Evolutionary conservation across 1,140 invertebrate genomes (phyloP).

Genomic region (Saccostrea cuccullata): DNA sequence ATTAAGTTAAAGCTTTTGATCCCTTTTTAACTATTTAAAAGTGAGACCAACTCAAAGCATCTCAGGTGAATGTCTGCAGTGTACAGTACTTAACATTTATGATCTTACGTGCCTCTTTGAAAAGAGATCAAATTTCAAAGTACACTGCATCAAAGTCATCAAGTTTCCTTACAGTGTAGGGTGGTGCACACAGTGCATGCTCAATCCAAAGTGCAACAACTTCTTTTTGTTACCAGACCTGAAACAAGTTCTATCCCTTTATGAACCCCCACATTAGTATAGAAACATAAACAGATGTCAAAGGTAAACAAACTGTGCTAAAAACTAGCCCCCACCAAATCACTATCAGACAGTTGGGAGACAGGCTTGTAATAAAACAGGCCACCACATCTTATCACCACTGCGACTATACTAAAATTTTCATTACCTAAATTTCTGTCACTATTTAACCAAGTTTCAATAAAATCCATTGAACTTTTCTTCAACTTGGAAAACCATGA

Average conservation of each 20-base stretch:
- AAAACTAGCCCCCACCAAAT: conserved; percentile 5
- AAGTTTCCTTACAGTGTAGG: neutral
- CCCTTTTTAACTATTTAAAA: no score
- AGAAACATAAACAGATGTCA: conserved; percentile 29
- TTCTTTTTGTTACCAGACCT: neutral
- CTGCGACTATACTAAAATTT: neutral
- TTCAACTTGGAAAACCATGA: neutral
- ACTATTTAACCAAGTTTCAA: conserved; percentile 26
- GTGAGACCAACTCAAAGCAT: no score
- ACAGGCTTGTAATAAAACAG: neutral
- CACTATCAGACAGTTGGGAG: conserved; percentile 14
- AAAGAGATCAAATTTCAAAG: no score
- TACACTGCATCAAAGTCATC: no score
- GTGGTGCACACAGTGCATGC: neutral
- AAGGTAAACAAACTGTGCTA: conserved; percentile 23
- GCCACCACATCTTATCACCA: neutral
- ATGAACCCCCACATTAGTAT: neutral
- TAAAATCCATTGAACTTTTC: neutral
- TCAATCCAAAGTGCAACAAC: neutral
- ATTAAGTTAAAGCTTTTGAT: no score
- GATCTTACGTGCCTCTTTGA: no score
- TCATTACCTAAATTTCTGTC: neutral
- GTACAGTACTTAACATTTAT: no score
- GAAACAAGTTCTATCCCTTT: neutral
- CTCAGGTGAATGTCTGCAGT: no score